Percentiles rank a stretch among this genome's conserved stretches.
Conservation (phyloP, 2,888 invertebrate species). For the Caenorhabditis sp. region DNA sequence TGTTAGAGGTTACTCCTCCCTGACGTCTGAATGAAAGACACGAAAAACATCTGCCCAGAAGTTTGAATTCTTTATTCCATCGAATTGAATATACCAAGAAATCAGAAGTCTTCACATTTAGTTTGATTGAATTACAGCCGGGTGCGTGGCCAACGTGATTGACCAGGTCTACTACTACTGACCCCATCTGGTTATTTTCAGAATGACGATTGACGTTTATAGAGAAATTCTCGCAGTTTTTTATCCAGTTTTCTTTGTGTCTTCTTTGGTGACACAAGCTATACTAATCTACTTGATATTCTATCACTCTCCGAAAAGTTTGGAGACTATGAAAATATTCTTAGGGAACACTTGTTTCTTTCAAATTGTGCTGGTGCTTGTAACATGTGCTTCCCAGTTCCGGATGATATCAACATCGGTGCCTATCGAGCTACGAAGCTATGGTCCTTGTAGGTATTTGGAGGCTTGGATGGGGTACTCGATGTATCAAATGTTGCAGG, state of each 20-base stretch:
- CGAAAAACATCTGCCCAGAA: constrained; percentile 24
- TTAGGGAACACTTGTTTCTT: constrained; percentile 30
- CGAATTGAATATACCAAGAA: not conserved
- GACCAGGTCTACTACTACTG: constrained; percentile 7
- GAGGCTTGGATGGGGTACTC: constrained; percentile 40
- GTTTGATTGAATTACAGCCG: constrained; percentile 15
- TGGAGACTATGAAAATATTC: constrained; percentile 24
- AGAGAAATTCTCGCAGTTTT: constrained; percentile 14
- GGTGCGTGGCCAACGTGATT: constrained; percentile 1
- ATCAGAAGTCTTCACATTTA: constrained; percentile 2
- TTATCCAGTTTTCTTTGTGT: constrained; percentile 29
- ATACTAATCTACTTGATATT: constrained; percentile 29
- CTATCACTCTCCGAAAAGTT: constrained; percentile 28
- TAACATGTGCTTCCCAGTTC: constrained; percentile 30
- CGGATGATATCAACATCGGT: constrained; percentile 41
- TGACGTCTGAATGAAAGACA: constrained; percentile 11
- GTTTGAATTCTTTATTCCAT: not conserved
- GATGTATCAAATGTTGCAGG: constrained; percentile 34
- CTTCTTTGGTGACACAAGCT: not conserved
- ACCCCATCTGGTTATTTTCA: constrained; percentile 21
- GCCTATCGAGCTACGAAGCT: constrained; percentile 38
- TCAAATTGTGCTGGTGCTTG: constrained; percentile 20
- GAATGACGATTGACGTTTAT: constrained; percentile 32
- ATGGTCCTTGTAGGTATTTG: constrained; percentile 25
- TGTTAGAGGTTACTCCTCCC: not conserved